phyloP scores from a whole-genome alignment of 2,113 vertebrate species.

The Donacobius atricapilla region DNA sequence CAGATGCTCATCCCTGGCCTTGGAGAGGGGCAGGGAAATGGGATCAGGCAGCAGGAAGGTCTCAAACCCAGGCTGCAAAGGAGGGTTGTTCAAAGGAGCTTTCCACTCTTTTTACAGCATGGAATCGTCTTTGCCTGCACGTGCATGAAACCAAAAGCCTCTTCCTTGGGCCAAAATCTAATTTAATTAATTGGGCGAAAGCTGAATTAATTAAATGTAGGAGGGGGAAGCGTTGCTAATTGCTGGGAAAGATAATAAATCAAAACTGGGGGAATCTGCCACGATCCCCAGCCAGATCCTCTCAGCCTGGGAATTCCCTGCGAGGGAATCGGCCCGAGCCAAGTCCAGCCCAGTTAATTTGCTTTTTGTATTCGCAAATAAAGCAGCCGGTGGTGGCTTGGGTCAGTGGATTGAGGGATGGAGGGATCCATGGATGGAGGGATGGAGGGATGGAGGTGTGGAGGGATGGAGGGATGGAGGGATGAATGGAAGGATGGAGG shows the following conservation, averaged over 20 bases:
- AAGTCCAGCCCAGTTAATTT: not conserved
- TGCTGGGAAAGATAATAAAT: not conserved
- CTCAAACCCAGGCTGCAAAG: not conserved
- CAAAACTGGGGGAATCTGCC: not conserved
- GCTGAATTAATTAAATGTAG: not conserved
- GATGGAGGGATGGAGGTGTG: accelerated
- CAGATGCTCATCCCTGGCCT: not conserved
- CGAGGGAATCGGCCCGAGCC: not conserved
- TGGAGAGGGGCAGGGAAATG: not conserved
- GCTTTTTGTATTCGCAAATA: accelerated
- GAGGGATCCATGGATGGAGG: not conserved
- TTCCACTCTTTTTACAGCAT: not conserved
- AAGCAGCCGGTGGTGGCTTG: not conserved
- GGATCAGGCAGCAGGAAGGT: not conserved
- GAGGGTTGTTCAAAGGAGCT: not conserved
- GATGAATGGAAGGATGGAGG: not conserved
- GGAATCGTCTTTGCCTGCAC: not conserved
- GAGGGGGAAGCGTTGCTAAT: not conserved
- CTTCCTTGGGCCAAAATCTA: not conserved
- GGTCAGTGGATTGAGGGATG: accelerated
- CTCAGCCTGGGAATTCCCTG: not conserved
- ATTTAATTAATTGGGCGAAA: slow-evolving; percentile 15
- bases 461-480: not conserved
- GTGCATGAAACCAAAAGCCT: not conserved
- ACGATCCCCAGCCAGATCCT: accelerated